phyloP scores from a whole-genome alignment of 2,113 vertebrate species.

The Odobenus rosmarus region DNA sequence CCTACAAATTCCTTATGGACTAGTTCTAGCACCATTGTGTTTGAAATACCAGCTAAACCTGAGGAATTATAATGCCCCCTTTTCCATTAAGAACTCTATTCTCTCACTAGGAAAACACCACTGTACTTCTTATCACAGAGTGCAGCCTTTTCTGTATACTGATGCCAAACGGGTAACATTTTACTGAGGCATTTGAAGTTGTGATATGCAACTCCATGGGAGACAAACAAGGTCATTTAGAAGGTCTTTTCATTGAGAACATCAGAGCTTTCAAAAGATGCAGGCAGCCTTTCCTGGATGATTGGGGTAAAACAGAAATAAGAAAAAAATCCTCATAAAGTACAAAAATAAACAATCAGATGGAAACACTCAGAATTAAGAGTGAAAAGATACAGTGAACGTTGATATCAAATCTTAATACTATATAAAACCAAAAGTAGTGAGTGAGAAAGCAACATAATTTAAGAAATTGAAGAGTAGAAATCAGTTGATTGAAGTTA shows the following conservation, averaged over 20 bases:
- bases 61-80: not conserved
- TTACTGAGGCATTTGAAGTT: conserved; percentile 60
- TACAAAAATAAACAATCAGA: not conserved
- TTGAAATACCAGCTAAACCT: conserved; percentile 6
- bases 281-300: conserved; percentile 32
- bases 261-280: conserved; percentile 54
- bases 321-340: not conserved
- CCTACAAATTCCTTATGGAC: not conserved
- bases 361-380: conserved; percentile 16
- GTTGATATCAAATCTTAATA: not conserved
- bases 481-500: not conserved
- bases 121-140: conserved; percentile 38
- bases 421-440: not conserved
- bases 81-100: not conserved
- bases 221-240: conserved; percentile 56
- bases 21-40: not conserved
- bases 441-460: not conserved
- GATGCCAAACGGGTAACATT: conserved; percentile 62
- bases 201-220: not conserved
- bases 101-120: conserved; percentile 22
- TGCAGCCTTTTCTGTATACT: conserved; percentile 51
- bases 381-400: not conserved
- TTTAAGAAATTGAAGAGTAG: not conserved
- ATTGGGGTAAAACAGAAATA: conserved; percentile 19
- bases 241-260: conserved; percentile 58